A percentile compares a stretch with the other conserved stretches of the same genome.
phyloP scores from a whole-genome alignment of 2,113 vertebrate genomes.

The Dicrurus megarhynchus region DNA sequence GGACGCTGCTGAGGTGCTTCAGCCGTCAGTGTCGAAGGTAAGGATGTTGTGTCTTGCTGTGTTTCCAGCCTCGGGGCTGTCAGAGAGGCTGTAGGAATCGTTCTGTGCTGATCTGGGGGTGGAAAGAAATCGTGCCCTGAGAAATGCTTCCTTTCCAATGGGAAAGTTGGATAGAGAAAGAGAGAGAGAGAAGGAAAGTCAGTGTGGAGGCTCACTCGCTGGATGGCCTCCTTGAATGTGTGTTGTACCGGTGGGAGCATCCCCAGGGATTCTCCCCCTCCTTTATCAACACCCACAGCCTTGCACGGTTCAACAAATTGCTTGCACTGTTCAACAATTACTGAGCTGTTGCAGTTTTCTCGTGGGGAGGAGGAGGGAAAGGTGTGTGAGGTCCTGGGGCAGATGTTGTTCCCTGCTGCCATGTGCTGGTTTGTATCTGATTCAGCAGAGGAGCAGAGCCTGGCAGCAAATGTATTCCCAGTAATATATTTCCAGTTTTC shows the following conservation, averaged over 20 bases:
- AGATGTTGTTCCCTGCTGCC: background rate
- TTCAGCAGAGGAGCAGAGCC: background rate
- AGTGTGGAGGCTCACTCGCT: background rate
- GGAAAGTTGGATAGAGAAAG: background rate
- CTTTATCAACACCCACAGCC: background rate
- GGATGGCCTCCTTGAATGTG: fast-evolving
- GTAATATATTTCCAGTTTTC: background rate
- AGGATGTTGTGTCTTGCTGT: fast-evolving
- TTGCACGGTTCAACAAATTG: background rate
- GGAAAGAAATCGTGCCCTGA: background rate
- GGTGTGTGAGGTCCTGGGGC: background rate
- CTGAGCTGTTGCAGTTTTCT: background rate
- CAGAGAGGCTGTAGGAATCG: background rate
- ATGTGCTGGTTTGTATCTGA: fast-evolving
- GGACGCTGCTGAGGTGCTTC: background rate
- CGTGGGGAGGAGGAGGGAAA: background rate
- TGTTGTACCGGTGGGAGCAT: background rate
- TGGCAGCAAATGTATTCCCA: background rate
- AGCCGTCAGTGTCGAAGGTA: fast-evolving
- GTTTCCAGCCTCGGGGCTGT: background rate
- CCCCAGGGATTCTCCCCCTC: background rate
- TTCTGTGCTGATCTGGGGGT: background rate
- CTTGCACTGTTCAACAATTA: fast-evolving
- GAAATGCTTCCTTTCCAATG: background rate
- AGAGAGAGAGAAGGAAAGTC: background rate